Base-by-base conservation (phyloP, 2,113 vertebrate genomes). In the Zingel zingel region DNA sequence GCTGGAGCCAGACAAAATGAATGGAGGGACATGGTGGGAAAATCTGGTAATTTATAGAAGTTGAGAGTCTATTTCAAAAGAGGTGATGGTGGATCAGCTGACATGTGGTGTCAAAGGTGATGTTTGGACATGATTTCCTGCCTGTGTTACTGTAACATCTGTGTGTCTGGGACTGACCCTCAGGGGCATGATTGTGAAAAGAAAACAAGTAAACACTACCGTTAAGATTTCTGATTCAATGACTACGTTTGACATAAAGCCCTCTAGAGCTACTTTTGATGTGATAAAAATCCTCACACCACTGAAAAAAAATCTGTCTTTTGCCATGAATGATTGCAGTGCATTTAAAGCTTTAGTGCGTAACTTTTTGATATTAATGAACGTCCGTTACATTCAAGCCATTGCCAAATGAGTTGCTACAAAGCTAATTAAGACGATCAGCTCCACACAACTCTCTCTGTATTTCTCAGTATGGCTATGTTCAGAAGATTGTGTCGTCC, bases 101-200 rank as follows among this genome's bases (percentile, higher is more conserved):
- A 98, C 97, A 97, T 82, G 84, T 1, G 79, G 76, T 97, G 97
- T 97, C 97, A 97, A 85, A 91, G 98, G 97, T 96, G 93, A 54
- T 97, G 95, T 97, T 98, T 97, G 95, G 96, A 93, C 96, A 95
- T 93, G 95, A 97, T 96, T 97, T 97, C 95, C 94, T 94, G 95
- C 93, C 93, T 94, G 94, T 93, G 96, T 97, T 99, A 99, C 98
- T 98, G 98, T 99, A 99, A 98, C 97, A 97, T 98, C 97, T 98
- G 96, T 94, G 96, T 97, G 96, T 92, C 65, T 77, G 94, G 94
- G 96, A 97, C 93, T 90, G 95, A 98, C 96, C 96, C 95, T 88
- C 80, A 74, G 70, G 92, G 90, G 88, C 87, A 85, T 27, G 89
- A 95, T 94, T 18, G 63, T 68, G 83, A 51, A 72, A 71, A 64